Base-by-base conservation (phyloP, 2,888 invertebrate genomes). In the Drosophila stalkeri region DNA sequence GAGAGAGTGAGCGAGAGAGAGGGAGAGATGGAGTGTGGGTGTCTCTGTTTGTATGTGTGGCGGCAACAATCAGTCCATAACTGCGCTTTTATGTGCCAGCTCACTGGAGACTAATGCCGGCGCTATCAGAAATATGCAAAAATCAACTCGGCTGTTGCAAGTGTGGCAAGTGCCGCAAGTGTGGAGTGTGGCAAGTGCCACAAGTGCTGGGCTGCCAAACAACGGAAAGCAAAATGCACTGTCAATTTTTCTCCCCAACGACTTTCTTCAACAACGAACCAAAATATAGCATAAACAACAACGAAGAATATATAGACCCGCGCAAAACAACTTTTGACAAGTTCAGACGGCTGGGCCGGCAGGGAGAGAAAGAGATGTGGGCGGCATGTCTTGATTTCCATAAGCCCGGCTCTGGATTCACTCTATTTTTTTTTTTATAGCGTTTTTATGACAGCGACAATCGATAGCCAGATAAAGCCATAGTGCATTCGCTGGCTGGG, bases 341-440 rank as follows among this genome's bases (percentile, higher is more conserved):
- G 86, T 59, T 70, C 27, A 27, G 31, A 4, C 11, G 41, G 35
- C 31, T 14, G 16, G 8, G 12, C 2, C 4, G 27, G 12, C 27
- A 4, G 61, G 52, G 55, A 68, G 73, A 72, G 72, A 82, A 77
- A 75, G 83, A 72, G 74, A 75, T 81, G 75, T 77, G 81, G 77
- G 86, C 72, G 75, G 86, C 74, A 79, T 86, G 85, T 89, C 89
- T 86, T 86, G 87, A 89, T 86, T 86, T 86, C 87, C 89, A 86
- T 86, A 89, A 86, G 87, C 85, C 72, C 69, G 68, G 51, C 70
- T 71, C 59, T 69, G 61, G 55, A 72, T 63, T 66, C 35, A 9
- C 55, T 46, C 56, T 52, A 74, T 78, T 86, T 65, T 75, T 81
- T 86, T 65, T 75, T 75, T 81, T 86, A 64, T 75, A 62, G 54